Conservation (phyloP, 1,140 invertebrate genomes). For the Amphibalanus amphitrite region DNA sequence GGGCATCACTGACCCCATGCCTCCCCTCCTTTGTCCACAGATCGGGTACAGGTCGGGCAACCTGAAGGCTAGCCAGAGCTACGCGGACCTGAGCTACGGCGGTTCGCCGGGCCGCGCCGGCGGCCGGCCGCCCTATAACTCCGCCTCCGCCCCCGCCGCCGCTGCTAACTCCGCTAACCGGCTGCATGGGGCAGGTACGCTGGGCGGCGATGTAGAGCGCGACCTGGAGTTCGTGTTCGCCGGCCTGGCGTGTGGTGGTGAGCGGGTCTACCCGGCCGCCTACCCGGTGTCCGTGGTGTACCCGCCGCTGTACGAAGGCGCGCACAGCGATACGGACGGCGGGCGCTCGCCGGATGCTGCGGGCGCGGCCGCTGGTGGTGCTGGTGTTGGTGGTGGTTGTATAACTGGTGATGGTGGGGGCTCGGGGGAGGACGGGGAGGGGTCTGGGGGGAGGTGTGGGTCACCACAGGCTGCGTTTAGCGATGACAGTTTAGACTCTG, state of each 20-base stretch:
- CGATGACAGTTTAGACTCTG: not conserved
- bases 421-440: not conserved
- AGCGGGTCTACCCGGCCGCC: not conserved
- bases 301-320: not conserved
- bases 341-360: not conserved
- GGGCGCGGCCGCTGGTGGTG: not conserved
- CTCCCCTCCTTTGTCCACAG: too few species aligned
- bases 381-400: not conserved
- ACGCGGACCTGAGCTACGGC: slow-evolving; percentile 14
- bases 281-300: not conserved
- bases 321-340: not conserved
- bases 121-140: slow-evolving; percentile 11
- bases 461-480: too few species aligned
- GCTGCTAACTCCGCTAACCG: not conserved
- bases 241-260: not conserved
- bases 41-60: slow-evolving; percentile 9
- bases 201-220: not conserved
- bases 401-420: not conserved
- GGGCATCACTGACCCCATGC: too few species aligned
- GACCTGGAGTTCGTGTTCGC: not conserved
- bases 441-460: too few species aligned
- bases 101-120: slow-evolving; percentile 12
- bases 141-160: too few species aligned
- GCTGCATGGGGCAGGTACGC: not conserved
- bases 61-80: slow-evolving; percentile 9